Base-by-base conservation (phyloP, 2,113 vertebrate genomes). In the Probosciger aterrimus region DNA sequence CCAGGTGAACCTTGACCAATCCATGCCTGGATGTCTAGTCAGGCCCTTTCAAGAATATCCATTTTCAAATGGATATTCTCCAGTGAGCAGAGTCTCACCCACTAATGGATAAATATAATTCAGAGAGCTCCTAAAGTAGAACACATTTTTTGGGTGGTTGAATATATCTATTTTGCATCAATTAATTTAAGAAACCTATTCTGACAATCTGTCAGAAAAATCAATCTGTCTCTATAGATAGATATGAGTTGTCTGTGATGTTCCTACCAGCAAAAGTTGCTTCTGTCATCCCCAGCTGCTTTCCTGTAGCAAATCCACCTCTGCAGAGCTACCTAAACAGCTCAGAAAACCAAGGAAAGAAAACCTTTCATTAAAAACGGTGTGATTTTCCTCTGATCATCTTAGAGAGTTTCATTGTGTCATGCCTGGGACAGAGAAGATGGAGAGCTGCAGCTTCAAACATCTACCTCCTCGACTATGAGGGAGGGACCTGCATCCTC, bases 111-210 rank as follows among this genome's bases (percentile, higher is more conserved):
- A 92, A 91, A 91, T 87, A 85, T 65, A 94, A 57, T 73, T 89
- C n/a, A 88, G 68, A 86, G 93, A 44, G 37, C 30, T 90, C 68
- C 67, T 70, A 31, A 92, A 92, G 86, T 88, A 88, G 70, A 83
- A 37, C 33, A 49, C 18, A 5, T 22, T 52, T 85, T 86, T 67
- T 14, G 12, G 19, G 62, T 74, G 24, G 74, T 67, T 92, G 46
- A 69, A 82, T n/a, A 16, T 89, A 49, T 92, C 73, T 86, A 81
- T 96, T 93, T 94, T 70, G 7, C 43, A 78, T 49, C 68, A 83
- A 94, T 93, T 93, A 95, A 95, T 94, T 88, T 75, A 96, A 94
- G 62, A 93, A 88, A 88, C 60, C 43, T 44, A 78, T 95, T 86
- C 85, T 86, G 90, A 93, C 92, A 95, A 71, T 79, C 73, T 93